Base-by-base conservation (phyloP, 2,888 invertebrate species). In the Archips xylosteana region DNA sequence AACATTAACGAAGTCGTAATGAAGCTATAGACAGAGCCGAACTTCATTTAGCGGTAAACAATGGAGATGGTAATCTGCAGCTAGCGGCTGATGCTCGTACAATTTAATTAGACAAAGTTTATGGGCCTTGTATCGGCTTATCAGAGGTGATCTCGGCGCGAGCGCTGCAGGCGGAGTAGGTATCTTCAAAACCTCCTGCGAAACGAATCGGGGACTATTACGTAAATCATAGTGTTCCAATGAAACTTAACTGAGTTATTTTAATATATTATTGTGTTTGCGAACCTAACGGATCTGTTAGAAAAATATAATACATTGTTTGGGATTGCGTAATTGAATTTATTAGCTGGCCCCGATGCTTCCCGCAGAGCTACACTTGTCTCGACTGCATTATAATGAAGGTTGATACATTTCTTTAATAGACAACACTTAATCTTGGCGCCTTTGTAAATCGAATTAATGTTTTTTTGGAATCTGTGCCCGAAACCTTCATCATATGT, bases 91-190 rank as follows among this genome's bases (percentile, higher is more conserved):
- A 90, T 89, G 87, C 84, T 86, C 87, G 85, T 89, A 91, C 92
- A 89, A 91, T 92, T 93, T 92, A 92, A 93, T 92, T 92, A 92
- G 89, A 89, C 86, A 82, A 90, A 90, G 89, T 89, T 91, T 91
- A 91, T 92, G 87, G 88, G 83, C 79, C 88, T 85, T 87, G 88
- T 89, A 88, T 81, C 79, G 79, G 78, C 81, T 88, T 90, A 90
- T 90, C 91, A 84, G 87, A 85, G 87, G 88, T 85, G 81, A 85
- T 87, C 86, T 82, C 84, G 78, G 82, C 81, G 76, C 64, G 81
- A 79, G 79, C 77, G 83, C 86, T 81, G 81, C 82, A 78, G 81
- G 82, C 85, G 23, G 34, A 62, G 34, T 57, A 42, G 2, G 72
- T 70, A 59, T 57, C 70, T 77, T 73, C 72, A 70, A 76, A 79